Evolutionary conservation across 2,797 vertebrate species (phyloP), one percentile per base, ranked within the genome.

Genomic region (Gobionotothen gibberifrons): DNA sequence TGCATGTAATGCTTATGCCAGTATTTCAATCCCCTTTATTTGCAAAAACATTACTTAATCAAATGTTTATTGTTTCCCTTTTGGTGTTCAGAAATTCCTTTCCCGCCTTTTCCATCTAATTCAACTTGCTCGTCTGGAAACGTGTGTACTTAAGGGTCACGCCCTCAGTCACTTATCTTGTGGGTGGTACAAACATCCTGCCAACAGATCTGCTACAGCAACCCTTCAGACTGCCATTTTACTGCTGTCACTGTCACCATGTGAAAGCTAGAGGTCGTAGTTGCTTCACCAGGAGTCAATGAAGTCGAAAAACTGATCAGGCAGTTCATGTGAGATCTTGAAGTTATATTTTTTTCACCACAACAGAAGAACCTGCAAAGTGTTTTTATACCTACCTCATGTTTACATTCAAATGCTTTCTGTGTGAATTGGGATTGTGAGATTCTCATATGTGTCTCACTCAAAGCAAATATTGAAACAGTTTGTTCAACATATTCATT

Each of bases 201-300:
- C 52, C 57, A 62, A 75, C 26, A 6, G 17, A 9, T 60, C 36
- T 2, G 17, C 9, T 29, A 40, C 9, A 36, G 17, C 16, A 62
- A 13, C 59, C 55, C 63, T 49, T 10, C n/a, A 22, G 1, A 47
- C 56, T 26, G 21, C 21, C 19, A 26, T 78, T 62, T 67, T 43
- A 15, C 16, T 48, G 4, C 29, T 57, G 55, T 62, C 54, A 62
- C 0, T 75, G 72, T 2, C 14, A 19, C 52, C 13, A 11, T 74
- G 54, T 80, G 22, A 58, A 58, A 39, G 65, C 84, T 80, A 87
- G 90, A 82, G 86, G 90, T 76, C 81, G 58, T n/a, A 63, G 71
- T 88, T 81, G 61, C 57, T 56, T 53, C 39, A 84, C 9, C 13
- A 1, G 15, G 16, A 68, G 29, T 52, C 29, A n/a, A 49, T 22